Conservation (phyloP, 2,113 vertebrate genomes). For the Chlorodrepanis virens region DNA sequence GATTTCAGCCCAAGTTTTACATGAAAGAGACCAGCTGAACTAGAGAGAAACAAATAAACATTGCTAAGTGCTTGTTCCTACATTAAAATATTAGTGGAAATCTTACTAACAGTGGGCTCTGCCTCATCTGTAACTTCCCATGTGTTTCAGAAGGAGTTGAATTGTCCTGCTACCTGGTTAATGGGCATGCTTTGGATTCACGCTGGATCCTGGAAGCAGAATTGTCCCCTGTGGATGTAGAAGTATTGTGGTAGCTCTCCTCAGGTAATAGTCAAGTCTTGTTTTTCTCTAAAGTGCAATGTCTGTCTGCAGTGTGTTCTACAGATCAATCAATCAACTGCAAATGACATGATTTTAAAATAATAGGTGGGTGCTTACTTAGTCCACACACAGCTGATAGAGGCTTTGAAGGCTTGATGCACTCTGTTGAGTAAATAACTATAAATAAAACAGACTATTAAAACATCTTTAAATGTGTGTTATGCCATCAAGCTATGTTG, state of each 20-base stretch:
- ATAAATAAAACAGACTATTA: conserved; percentile 64
- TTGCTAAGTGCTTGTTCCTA: not conserved
- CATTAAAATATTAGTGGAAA: not conserved
- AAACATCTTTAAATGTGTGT: conserved; percentile 50
- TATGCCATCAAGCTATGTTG: conserved; percentile 18
- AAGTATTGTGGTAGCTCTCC: not conserved
- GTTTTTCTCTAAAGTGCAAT: not conserved
- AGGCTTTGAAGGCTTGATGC: conserved; percentile 16
- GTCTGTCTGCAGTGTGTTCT: not conserved
- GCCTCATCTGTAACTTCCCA: not conserved
- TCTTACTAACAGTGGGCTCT: not conserved
- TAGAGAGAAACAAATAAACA: not conserved
- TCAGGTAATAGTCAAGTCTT: not conserved
- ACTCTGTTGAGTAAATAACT: conserved; percentile 62
- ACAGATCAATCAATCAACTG: not conserved
- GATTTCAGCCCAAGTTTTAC: not conserved
- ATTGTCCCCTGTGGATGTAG: not conserved
- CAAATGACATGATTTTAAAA: conserved; percentile 40
- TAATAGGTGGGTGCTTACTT: conserved; percentile 35
- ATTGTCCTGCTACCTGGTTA: not conserved
- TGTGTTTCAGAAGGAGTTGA: not conserved
- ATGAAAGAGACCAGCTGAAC: not conserved
- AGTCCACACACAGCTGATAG: conserved; percentile 1
- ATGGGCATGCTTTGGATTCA: not conserved
- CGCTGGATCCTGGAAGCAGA: not conserved